phyloP scores from a whole-genome alignment of 2,113 vertebrate species.

The Macquaria australasica region DNA sequence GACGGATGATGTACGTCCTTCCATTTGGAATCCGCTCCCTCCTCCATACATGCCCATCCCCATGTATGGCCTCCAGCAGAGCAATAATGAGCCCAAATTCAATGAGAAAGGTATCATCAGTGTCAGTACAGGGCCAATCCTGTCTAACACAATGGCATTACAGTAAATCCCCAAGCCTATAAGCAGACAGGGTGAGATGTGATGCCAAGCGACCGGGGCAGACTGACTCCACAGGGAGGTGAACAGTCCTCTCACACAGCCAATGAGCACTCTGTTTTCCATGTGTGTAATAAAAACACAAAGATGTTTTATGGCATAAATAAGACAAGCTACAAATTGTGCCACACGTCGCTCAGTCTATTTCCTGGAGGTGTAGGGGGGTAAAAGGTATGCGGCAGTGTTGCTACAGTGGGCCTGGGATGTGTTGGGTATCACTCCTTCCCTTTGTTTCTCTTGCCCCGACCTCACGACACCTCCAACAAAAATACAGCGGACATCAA shows the following conservation, averaged over 20 bases:
- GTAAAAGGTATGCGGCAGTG: slow-evolving; percentile 64
- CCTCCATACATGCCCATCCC: slow-evolving; percentile 43
- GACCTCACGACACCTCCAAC: slow-evolving; percentile 72
- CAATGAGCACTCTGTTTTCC: slow-evolving; percentile 23
- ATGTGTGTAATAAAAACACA: slow-evolving; percentile 23
- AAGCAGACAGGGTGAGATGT: slow-evolving; percentile 64
- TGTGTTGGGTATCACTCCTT: slow-evolving; percentile 76
- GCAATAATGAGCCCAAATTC: slow-evolving; percentile 68
- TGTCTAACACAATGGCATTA: slow-evolving; percentile 80
- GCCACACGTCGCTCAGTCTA: slow-evolving; percentile 23
- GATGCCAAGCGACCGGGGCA: slow-evolving; percentile 61
- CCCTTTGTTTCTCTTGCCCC: slow-evolving; percentile 68
- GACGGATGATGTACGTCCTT: slow-evolving; percentile 19
- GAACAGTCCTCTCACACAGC: slow-evolving; percentile 22
- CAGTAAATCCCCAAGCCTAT: slow-evolving; percentile 78
- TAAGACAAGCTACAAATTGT: slow-evolving; percentile 50
- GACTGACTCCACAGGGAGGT: slow-evolving; percentile 56
- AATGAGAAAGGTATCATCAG: slow-evolving; percentile 71
- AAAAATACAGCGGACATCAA: slow-evolving; percentile 84
- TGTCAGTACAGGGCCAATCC: slow-evolving; percentile 79
- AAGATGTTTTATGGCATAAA: slow-evolving; percentile 18
- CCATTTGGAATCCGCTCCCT: slow-evolving; percentile 7
- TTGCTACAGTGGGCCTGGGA: slow-evolving; percentile 70
- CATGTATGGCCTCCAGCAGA: slow-evolving; percentile 57
- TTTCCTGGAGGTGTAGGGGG: slow-evolving; percentile 22